These are phyloP conservation scores for Chauna torquata DNA, from an alignment of 2,113 vertebrate genomes.

Conservation along the genomic window DNA sequence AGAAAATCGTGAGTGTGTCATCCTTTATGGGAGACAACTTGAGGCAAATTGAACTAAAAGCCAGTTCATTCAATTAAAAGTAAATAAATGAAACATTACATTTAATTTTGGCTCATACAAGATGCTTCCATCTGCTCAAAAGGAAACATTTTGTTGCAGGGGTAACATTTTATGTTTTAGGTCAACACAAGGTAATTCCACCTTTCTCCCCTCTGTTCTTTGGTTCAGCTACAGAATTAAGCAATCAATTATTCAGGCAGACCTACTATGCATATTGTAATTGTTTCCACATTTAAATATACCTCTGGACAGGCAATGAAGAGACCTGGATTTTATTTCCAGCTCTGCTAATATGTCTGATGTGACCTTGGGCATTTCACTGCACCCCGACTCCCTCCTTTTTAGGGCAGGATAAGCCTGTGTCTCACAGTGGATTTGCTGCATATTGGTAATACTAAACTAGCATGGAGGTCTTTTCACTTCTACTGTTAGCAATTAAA, in stretches of 20 bases:
- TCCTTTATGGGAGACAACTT: not conserved
- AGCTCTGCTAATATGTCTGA: not conserved
- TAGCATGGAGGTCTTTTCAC: not conserved
- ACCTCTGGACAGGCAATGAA: conserved; percentile 38
- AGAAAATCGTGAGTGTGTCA: not conserved
- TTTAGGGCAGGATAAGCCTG: not conserved
- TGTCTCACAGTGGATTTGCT: not conserved
- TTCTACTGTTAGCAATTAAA: conserved; percentile 28
- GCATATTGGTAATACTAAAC: not conserved
- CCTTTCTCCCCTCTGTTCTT: not conserved
- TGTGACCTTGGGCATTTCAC: conserved; percentile 7
- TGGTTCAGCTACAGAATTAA: conserved; percentile 16
- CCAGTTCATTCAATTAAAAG: not conserved
- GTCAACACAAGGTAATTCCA: not conserved
- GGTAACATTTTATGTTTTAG: not conserved
- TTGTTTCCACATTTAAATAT: conserved; percentile 51
- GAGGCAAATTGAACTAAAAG: not conserved
- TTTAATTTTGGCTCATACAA: not conserved
- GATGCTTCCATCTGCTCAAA: not conserved
- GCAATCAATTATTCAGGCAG: conserved; percentile 50
- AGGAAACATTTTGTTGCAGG: not conserved
- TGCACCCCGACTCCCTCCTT: not conserved
- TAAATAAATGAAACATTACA: not conserved
- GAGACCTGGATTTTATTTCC: conserved; percentile 47
- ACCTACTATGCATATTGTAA: conserved; percentile 40